Evolutionary conservation across 2,113 vertebrate species (phyloP).

Genomic region (Origma solitaria): DNA sequence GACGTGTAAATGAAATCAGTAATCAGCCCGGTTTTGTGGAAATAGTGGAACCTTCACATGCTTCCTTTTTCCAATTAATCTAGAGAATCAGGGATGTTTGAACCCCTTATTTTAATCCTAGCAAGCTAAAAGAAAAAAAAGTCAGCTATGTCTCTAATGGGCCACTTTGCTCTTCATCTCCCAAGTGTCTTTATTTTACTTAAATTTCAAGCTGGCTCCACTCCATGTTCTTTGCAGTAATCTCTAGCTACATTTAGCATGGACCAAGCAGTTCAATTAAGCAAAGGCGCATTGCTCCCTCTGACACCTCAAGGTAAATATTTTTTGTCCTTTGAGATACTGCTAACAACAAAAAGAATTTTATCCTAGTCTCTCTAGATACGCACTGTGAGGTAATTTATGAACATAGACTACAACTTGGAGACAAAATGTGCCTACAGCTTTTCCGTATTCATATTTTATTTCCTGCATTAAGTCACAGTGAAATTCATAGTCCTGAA

Average conservation of each 20-base stretch:
- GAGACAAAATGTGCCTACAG: not conserved
- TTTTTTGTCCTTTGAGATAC: not conserved
- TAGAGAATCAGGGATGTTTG: not conserved
- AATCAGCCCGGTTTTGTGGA: not conserved
- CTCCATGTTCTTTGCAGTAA: not conserved
- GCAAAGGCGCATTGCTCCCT: not conserved
- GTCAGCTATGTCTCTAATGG: not conserved
- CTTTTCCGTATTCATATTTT: not conserved
- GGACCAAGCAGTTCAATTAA: not conserved
- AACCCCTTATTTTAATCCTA: not conserved
- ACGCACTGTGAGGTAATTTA: not conserved
- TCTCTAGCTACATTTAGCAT: not conserved
- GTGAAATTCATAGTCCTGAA: not conserved
- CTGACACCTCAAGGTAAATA: not conserved
- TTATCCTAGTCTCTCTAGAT: not conserved
- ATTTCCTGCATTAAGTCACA: not conserved
- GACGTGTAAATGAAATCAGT: not conserved
- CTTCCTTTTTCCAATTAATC: not conserved
- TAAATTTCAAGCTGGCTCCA: not conserved
- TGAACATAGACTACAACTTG: not conserved
- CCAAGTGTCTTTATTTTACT: not conserved
- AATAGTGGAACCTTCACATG: not conserved
- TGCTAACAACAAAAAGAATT: not conserved
- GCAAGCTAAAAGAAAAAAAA: not conserved
- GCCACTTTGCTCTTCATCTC: not conserved